Percentiles rank a stretch among this genome's conserved stretches.
Conservation (phyloP, 2,797 vertebrate species). For the Novumbra hubbsi region DNA sequence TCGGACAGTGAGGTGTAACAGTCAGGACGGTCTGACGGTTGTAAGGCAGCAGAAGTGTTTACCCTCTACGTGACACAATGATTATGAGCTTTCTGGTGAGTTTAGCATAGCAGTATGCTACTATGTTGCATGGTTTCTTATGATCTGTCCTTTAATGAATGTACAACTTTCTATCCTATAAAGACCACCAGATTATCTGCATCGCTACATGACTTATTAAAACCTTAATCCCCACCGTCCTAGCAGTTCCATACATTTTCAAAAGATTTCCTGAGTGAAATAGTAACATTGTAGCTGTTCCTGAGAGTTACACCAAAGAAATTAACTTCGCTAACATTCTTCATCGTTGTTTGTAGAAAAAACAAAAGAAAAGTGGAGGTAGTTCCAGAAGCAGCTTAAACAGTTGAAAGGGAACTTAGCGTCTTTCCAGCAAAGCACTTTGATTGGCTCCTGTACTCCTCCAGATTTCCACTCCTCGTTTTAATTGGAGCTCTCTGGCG, state of each 20-base stretch:
- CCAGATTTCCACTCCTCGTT: conserved; percentile 41
- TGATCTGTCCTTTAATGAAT: conserved; percentile 24
- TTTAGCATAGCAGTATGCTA: conserved; percentile 35
- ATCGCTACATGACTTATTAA: conserved; percentile 41
- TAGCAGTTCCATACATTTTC: conserved; percentile 54
- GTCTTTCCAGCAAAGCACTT: conserved; percentile 58
- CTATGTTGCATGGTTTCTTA: conserved; percentile 24
- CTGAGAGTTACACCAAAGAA: conserved; percentile 69
- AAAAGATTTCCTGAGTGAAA: conserved; percentile 71
- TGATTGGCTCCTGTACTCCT: conserved; percentile 73
- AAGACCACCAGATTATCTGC: conserved; percentile 34
- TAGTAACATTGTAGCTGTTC: conserved; percentile 63
- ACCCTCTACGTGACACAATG: conserved; percentile 32
- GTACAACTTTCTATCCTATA: conserved; percentile 22
- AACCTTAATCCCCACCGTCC: conserved; percentile 35
- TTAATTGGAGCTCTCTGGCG: conserved; percentile 71
- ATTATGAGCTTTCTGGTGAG: conserved; percentile 11
- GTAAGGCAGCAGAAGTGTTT: conserved; percentile 58
- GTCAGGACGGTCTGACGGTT: conserved; percentile 50
- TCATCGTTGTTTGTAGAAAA: conserved; percentile 58
- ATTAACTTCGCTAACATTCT: conserved; percentile 62
- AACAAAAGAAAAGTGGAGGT: conserved; percentile 67
- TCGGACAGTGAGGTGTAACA: conserved; percentile 63
- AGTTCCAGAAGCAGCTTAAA: conserved; percentile 73
- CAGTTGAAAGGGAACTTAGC: conserved; percentile 40